Base-by-base conservation (phyloP, 2,113 vertebrate genomes). In the Cephalophus harveyi region DNA sequence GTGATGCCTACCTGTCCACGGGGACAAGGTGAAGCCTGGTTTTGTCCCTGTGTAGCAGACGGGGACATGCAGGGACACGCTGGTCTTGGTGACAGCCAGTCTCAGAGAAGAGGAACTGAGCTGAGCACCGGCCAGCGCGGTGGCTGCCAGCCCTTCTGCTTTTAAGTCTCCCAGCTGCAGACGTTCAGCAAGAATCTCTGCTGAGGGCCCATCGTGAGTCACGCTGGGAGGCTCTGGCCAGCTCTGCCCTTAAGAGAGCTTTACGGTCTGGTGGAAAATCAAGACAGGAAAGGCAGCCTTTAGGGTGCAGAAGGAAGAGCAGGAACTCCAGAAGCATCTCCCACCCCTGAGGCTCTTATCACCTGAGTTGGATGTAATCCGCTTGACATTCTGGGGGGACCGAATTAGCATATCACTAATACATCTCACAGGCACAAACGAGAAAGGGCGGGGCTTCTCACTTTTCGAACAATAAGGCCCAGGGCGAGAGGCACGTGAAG, bases 91-190 rank as follows among this genome's bases (percentile, higher is more conserved):
- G 76, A 50, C 21, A 52, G 76, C 82, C 43, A 19, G 6, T 62
- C 76, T 55, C 40, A 36, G 59, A 28, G 50, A 27, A 59, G 54
- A 57, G 52, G 21, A 78, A 14, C 78, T 74, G 87, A 83, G 57
- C 59, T 40, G 57, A 25, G 83, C 88, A 12, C 86, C 36, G 2
- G 90, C 82, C 71, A 5, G 89, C 23, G 23, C 36, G 0, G 14
- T 0, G 2, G 79, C 48, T 60, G 0, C 36, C 2, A 8, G 46
- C n/a, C 17, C 0, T 83, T 64, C 28, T n/a, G 16, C 43, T 71
- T 11, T 33, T 28, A n/a, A 67, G 19, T 25, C 50, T 95, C 25
- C 14, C 25, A 8, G 8, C 19, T 1, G 6, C 6, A 6, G 74
- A 52, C n/a, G 11, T 79, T 30, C 57, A 23, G 2, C 48, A 50